These are phyloP conservation scores for Numenius arquata DNA, from an alignment of 2,113 vertebrate genomes.

Conservation along the genomic window DNA sequence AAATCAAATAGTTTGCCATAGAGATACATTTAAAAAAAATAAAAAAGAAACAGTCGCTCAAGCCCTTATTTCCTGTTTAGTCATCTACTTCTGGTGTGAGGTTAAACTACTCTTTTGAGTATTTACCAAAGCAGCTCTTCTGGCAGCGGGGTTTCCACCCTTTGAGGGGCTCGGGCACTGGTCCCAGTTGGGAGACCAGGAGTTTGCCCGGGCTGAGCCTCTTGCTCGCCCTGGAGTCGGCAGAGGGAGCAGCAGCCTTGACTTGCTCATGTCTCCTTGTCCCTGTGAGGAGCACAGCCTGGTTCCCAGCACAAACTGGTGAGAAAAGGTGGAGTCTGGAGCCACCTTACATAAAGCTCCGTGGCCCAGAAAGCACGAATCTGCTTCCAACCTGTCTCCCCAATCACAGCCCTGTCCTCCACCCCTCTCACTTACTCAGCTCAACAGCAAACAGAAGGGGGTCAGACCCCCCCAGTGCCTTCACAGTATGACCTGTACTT, in stretches of 20 bases:
- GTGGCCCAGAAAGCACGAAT: fast-evolving
- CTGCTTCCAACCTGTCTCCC: neutral
- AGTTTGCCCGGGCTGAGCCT: fast-evolving
- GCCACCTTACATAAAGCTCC: fast-evolving
- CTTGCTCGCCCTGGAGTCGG: neutral
- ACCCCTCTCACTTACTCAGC: fast-evolving
- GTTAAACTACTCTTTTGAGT: neutral
- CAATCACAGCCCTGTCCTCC: neutral
- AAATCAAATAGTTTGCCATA: neutral
- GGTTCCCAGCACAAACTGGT: neutral
- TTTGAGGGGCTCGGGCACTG: neutral
- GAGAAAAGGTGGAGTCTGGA: neutral
- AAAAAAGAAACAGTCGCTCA: neutral
- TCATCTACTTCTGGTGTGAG: neutral
- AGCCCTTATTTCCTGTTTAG: neutral
- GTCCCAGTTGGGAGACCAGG: neutral
- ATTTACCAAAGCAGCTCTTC: neutral
- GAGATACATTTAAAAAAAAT: neutral
- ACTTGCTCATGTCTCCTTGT: neutral
- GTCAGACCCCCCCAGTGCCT: neutral
- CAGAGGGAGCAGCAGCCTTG: slow-evolving; percentile 37
- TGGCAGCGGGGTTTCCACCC: neutral
- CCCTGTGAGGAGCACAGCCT: neutral
- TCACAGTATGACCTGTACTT: fast-evolving
- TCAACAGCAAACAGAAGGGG: neutral